phyloP scores from a whole-genome alignment of 35 echinoderm and acorn worm species.

The Amphiura filiformis region DNA sequence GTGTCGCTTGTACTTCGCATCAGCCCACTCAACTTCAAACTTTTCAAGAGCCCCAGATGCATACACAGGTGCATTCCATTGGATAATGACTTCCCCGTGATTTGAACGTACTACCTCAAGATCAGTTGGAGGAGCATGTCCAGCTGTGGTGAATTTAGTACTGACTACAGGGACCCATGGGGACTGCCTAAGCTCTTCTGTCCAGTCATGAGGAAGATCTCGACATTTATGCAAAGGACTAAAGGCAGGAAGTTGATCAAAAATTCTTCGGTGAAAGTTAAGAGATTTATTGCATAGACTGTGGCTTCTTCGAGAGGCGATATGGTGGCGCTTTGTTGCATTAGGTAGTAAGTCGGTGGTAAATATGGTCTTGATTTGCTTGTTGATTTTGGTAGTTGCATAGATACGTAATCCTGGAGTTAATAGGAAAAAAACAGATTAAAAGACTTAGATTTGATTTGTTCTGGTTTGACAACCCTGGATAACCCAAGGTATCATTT shows the following conservation, averaged over 20 bases:
- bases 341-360: constrained; percentile 50
- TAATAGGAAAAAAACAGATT: not conserved
- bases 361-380: not conserved
- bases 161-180: constrained; percentile 42
- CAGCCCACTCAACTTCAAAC: constrained; percentile 40
- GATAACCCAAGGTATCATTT: not conserved
- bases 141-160: constrained; percentile 39
- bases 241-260: constrained; percentile 23
- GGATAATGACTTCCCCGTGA: constrained; percentile 14
- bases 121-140: constrained; percentile 33
- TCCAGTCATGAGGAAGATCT: constrained; percentile 40
- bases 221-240: constrained; percentile 24
- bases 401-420: constrained; percentile 39
- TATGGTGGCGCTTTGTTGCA: constrained; percentile 30
- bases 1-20: constrained; percentile 13
- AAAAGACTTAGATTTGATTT: not conserved
- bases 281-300: constrained; percentile 40
- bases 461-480: not conserved
- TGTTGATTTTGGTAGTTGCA: constrained; percentile 18
- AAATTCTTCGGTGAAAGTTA: constrained; percentile 67
- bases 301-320: constrained; percentile 35
- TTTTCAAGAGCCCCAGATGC: not conserved
- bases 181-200: not conserved
- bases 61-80: constrained; percentile 38
- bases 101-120: not conserved